A percentile compares a stretch with the other conserved stretches of the same genome.
Evolutionary conservation across 2,797 vertebrate species (phyloP).

Genomic region (Scolopax bukidnonensis): DNA sequence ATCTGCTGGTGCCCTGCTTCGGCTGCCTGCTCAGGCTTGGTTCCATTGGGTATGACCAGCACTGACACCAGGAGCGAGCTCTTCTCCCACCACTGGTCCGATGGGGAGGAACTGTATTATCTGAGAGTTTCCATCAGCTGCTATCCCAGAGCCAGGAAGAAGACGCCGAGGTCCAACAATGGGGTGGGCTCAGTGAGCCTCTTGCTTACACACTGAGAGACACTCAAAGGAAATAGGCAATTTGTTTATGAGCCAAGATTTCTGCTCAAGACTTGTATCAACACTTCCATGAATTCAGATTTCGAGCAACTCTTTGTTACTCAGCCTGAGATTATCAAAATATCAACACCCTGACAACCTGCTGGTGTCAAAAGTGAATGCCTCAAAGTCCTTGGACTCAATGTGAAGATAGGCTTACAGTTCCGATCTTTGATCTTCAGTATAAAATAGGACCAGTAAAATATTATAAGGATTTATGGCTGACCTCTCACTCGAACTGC

Average conservation of each 20-base stretch:
- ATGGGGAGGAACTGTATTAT: background rate
- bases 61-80: background rate
- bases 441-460: conserved; percentile 76
- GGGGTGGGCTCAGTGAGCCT: conserved; percentile 11
- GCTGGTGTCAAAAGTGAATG: conserved; percentile 76
- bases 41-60: background rate
- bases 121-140: background rate
- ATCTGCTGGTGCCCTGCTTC: background rate
- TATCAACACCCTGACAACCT: conserved; percentile 73
- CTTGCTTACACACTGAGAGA: conserved; percentile 11
- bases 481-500: conserved; percentile 72
- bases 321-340: conserved; percentile 75
- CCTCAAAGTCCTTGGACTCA: conserved; percentile 68
- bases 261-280: conserved; percentile 66
- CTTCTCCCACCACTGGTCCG: background rate
- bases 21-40: background rate
- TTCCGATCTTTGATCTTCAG: conserved; percentile 77
- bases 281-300: conserved; percentile 71
- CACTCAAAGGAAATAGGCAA: conserved; percentile 59
- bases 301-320: conserved; percentile 66
- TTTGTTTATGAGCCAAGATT: conserved; percentile 55
- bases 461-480: conserved; percentile 76
- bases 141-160: background rate
- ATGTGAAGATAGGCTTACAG: conserved; percentile 65
- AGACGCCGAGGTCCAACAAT: background rate